A percentile compares a stretch with the other conserved stretches of the same genome.
These are phyloP conservation scores for Heterodera carotae DNA, from an alignment of 1,140 invertebrate species.

Conservation along the genomic window DNA sequence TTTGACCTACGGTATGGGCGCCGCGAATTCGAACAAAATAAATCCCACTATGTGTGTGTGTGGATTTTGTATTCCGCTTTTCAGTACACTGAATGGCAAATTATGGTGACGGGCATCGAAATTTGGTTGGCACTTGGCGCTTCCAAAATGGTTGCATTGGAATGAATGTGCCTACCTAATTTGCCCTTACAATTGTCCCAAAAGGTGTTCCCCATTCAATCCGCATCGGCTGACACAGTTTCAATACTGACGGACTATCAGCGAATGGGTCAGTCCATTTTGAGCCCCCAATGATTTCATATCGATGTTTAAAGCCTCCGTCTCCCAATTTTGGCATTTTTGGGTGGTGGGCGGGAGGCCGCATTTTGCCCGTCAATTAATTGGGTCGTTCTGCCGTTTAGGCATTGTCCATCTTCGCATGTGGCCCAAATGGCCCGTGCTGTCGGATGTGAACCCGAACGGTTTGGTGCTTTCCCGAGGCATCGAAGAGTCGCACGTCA, in stretches of 20 bases:
- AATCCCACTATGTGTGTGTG: no score
- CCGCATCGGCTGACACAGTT: conserved; percentile 55
- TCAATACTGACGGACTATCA: conserved; percentile 60
- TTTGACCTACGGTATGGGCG: conserved; percentile 33
- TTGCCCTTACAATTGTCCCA: conserved; percentile 37
- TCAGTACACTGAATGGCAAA: conserved; percentile 65
- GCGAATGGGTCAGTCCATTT: conserved; percentile 42
- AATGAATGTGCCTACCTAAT: background rate
- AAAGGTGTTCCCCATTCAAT: conserved; percentile 63
- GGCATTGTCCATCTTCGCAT: conserved; percentile 60
- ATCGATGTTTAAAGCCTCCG: no score
- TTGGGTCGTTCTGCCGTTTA: conserved; percentile 31
- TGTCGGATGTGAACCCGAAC: conserved; percentile 65
- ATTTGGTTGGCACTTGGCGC: conserved; percentile 64
- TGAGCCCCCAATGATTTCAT: background rate
- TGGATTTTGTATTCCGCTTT: conserved; percentile 52
- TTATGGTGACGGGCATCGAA: conserved; percentile 61
- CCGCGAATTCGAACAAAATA: no score
- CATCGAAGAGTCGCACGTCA: conserved; percentile 56
- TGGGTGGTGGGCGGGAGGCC: no score
- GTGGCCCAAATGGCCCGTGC: conserved; percentile 65
- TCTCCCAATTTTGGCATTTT: no score
- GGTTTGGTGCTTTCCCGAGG: conserved; percentile 63
- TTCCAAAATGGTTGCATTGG: conserved; percentile 48
- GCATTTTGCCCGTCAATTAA: no score